These are phyloP conservation scores for Eupithecia vulgata DNA, from an alignment of 2,888 invertebrate species.

Conservation along the genomic window DNA sequence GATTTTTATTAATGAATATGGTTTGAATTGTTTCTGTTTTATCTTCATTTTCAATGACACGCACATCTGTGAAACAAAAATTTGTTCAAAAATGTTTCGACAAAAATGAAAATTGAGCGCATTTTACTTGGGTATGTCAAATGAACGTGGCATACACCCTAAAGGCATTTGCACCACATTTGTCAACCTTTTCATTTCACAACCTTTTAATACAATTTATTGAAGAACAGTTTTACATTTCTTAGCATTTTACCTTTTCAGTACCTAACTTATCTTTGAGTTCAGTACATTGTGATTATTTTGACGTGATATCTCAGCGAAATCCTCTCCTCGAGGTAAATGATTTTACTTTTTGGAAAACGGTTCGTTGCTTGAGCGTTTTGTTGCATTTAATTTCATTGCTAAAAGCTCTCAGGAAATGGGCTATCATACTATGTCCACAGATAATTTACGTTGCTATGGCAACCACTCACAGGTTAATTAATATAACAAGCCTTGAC, in stretches of 20 bases:
- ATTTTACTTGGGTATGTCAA: neutral
- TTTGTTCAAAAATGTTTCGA: too few species aligned
- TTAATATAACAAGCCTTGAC: conserved; percentile 3
- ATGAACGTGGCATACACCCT: neutral
- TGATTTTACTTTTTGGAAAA: neutral
- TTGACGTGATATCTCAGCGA: neutral
- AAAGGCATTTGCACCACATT: neutral
- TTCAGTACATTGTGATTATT: neutral
- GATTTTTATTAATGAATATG: neutral
- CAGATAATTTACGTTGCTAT: neutral
- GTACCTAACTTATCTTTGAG: neutral
- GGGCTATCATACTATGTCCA: neutral
- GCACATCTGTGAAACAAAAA: too few species aligned
- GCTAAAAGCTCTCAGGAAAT: neutral
- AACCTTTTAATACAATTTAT: too few species aligned
- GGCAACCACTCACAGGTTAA: conserved; percentile 2
- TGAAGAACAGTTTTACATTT: neutral
- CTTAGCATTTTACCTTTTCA: neutral
- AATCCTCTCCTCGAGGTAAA: neutral
- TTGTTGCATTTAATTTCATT: neutral
- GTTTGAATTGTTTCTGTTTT: too few species aligned
- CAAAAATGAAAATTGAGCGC: neutral
- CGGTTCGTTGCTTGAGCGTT: neutral
- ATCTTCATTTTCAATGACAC: too few species aligned
- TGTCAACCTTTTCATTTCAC: neutral